Base-by-base conservation (phyloP, 2,113 vertebrate species). In the Ciconia stormi region DNA sequence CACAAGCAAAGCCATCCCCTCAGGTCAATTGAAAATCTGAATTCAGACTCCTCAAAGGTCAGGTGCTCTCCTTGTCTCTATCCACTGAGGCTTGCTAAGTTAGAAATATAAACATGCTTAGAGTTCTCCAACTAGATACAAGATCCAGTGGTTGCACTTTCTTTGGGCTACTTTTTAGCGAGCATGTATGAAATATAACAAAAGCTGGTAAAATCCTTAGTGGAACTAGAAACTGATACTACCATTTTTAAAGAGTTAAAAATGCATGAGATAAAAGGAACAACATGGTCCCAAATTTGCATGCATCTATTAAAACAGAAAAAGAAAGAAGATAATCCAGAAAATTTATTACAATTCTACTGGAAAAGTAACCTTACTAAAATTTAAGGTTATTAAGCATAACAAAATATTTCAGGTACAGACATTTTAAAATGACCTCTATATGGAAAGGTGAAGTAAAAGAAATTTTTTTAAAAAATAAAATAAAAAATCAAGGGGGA, bases 181-280 rank as follows among this genome's bases (percentile, higher is more conserved):
- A 80, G 18, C 16, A 7, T 3, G 9, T 36, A 87, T 1, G 0
- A 86, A 92, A 70, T 25, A 40, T 0, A 88, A 65, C 0, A 34
- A 53, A 70, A 92, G 17, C n/a, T 76, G 27, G 10, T 63, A 76
- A 89, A 89, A 81, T 42, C 50, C 36, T 62, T 10, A 6, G 2
- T 16, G 30, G 29, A 95, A 59, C 34, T 66, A 32, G 21, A 84
- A 93, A 62, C 3, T 5, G 4, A 50, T 16, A 13, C 19, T 46
- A 26, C 23, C 4, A 78, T 67, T 79, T 87, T 72, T 40, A 16
- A 38, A 73, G 21, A 53, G 21, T 56, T 61, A 44, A 89, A 80
- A 93, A 77, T 12, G 11, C 6, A 42, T 2, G 10, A 49, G 42
- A 83, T 16, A 26, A 83, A 81, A 78, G 14, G 36, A 93, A 91